Percentiles rank a stretch among this genome's conserved stretches.
phyloP scores from a whole-genome alignment of 2,113 vertebrate species.

The Lampris megalopsis region DNA sequence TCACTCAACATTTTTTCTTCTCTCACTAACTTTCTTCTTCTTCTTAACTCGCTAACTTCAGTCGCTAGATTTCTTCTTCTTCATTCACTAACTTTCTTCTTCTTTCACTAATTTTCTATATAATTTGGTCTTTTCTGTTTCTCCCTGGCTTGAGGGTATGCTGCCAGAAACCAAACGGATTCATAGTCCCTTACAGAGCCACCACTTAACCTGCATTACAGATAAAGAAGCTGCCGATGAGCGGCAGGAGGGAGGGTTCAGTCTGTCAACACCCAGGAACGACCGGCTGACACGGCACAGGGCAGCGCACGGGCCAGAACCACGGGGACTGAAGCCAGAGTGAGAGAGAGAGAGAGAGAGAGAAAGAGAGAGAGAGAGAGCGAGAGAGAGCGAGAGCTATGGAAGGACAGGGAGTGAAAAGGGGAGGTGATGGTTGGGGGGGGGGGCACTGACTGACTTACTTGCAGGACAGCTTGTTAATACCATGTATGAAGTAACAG shows the following conservation, averaged over 20 bases:
- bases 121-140: too few relatives aligned
- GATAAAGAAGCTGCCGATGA: background rate
- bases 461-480: constrained; percentile 98
- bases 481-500: constrained; percentile 99
- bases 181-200: too few relatives aligned
- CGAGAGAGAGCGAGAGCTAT: background rate
- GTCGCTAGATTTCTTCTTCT: too few relatives aligned
- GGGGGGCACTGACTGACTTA: constrained; percentile 81
- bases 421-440: constrained; percentile 25
- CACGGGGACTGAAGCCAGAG: constrained; percentile 32
- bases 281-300: constrained; percentile 31
- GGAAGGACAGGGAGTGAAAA: constrained; percentile 33
- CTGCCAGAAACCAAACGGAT: too few relatives aligned
- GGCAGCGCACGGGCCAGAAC: constrained; percentile 12
- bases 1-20: too few relatives aligned
- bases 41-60: too few relatives aligned
- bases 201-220: background rate
- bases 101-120: too few relatives aligned
- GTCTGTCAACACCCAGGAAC: too few relatives aligned
- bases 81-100: too few relatives aligned
- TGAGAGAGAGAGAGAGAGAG: constrained; percentile 38
- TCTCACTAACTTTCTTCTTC: too few relatives aligned
- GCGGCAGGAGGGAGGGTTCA: background rate
- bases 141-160: too few relatives aligned
- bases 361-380: constrained; percentile 36